A percentile compares a stretch with the other conserved stretches of the same genome.
Evolutionary conservation across 2,888 invertebrate species (phyloP).

Genomic region (Tupiocoris notatus): DNA sequence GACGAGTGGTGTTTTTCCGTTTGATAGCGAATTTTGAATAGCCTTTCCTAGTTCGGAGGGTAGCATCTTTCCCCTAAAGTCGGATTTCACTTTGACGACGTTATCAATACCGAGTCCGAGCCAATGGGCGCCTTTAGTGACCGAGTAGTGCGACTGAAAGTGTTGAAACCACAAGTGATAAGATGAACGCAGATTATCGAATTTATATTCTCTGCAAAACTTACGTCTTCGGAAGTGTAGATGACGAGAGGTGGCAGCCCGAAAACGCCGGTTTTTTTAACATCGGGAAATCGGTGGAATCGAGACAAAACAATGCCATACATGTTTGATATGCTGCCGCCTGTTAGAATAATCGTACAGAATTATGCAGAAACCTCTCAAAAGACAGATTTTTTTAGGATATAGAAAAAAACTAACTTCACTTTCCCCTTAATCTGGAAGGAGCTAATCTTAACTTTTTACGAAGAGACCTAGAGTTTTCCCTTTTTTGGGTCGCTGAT

Average conservation of each 20-base stretch:
- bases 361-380: too few species aligned
- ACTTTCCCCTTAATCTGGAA: too few species aligned
- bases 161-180: neutral
- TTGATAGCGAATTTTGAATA: conserved; percentile 57
- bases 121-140: conserved; percentile 77
- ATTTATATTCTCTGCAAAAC: conserved; percentile 49
- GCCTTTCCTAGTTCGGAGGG: conserved; percentile 61
- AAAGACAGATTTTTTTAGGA: too few species aligned
- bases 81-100: conserved; percentile 64
- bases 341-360: too few species aligned
- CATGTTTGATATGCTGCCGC: conserved; percentile 77
- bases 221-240: conserved; percentile 75
- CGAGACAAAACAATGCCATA: conserved; percentile 74
- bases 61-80: conserved; percentile 67
- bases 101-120: conserved; percentile 80
- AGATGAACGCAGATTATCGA: too few species aligned
- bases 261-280: conserved; percentile 67
- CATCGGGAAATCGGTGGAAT: conserved; percentile 64
- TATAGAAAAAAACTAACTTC: too few species aligned
- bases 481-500: too few species aligned
- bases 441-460: too few species aligned
- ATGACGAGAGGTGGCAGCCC: conserved; percentile 64
- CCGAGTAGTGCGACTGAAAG: conserved; percentile 74
- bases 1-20: conserved; percentile 63
- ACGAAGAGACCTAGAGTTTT: too few species aligned